Percentiles rank a stretch among this genome's conserved stretches.
phyloP scores from a whole-genome alignment of 2,797 vertebrate genomes.

The Lacerta bilineata region DNA sequence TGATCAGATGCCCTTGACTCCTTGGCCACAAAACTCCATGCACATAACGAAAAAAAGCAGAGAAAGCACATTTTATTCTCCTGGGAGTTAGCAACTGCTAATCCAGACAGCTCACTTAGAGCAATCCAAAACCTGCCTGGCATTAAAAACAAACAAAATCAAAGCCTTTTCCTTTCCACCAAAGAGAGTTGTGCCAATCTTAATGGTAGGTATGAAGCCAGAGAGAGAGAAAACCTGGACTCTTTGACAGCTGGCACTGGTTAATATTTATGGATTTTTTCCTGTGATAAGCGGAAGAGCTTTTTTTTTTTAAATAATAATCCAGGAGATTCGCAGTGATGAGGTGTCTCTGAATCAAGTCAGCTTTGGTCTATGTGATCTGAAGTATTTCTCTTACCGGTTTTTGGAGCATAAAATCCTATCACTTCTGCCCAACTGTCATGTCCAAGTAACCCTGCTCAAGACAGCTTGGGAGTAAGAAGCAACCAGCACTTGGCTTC shows the following conservation, averaged over 20 bases:
- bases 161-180: slow-evolving; percentile 23
- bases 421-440: slow-evolving; percentile 74
- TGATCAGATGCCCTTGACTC: background rate
- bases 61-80: background rate
- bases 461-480: slow-evolving; percentile 50
- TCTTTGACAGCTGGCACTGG: slow-evolving; percentile 47
- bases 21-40: background rate
- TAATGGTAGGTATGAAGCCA: background rate
- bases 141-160: background rate
- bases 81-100: background rate
- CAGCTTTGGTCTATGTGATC: slow-evolving; percentile 63
- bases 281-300: slow-evolving; percentile 22
- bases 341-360: slow-evolving; percentile 68
- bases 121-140: background rate
- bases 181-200: slow-evolving; percentile 22
- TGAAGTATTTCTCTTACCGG: slow-evolving; percentile 70
- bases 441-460: slow-evolving; percentile 67
- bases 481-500: slow-evolving; percentile 37
- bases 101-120: background rate
- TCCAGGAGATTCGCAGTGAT: slow-evolving; percentile 29
- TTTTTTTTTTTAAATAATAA: slow-evolving; percentile 27
- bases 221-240: slow-evolving; percentile 9
- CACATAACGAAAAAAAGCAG: background rate
- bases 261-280: slow-evolving; percentile 65
- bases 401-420: slow-evolving; percentile 78